Evolutionary conservation across 2,888 invertebrate species (phyloP).

Genomic region (Hyppa rectilinea): DNA sequence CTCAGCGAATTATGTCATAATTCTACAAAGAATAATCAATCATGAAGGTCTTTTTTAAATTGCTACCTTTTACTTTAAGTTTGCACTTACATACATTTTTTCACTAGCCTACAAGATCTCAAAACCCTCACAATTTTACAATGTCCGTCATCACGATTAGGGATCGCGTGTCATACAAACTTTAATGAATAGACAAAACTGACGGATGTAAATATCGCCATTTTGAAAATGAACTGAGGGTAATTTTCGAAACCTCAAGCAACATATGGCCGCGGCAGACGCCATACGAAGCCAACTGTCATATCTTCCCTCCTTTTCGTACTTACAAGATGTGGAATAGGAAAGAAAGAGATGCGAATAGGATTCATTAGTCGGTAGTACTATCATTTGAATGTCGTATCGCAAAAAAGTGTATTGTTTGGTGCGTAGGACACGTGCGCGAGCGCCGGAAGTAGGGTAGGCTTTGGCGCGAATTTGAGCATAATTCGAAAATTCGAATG

Average conservation of each 20-base stretch:
- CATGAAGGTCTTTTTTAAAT: neutral
- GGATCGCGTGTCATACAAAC: slow-evolving; percentile 71
- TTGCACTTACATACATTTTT: slow-evolving; percentile 3
- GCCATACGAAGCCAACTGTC: slow-evolving; percentile 88
- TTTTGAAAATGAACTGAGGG: slow-evolving; percentile 80
- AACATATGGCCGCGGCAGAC: slow-evolving; percentile 89
- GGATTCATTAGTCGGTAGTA: slow-evolving; percentile 88
- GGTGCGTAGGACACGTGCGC: slow-evolving; percentile 80
- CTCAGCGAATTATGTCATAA: neutral
- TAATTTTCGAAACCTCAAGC: slow-evolving; percentile 90
- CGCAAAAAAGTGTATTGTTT: slow-evolving; percentile 88
- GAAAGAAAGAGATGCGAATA: slow-evolving; percentile 75
- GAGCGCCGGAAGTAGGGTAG: slow-evolving; percentile 84
- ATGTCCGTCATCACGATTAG: slow-evolving; percentile 70
- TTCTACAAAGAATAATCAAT: neutral
- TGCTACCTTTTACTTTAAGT: slow-evolving; percentile 5
- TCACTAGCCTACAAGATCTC: neutral
- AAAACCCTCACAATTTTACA: slow-evolving; percentile 7
- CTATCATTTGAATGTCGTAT: slow-evolving; percentile 86
- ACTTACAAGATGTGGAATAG: slow-evolving; percentile 43
- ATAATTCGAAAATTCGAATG: slow-evolving; percentile 82
- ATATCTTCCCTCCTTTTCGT: slow-evolving; percentile 76
- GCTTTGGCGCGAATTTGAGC: slow-evolving; percentile 87
- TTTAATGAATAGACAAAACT: slow-evolving; percentile 85
- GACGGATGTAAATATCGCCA: slow-evolving; percentile 78